phyloP scores from a whole-genome alignment of 2,888 invertebrate species.

The Hyposoter didymator region DNA sequence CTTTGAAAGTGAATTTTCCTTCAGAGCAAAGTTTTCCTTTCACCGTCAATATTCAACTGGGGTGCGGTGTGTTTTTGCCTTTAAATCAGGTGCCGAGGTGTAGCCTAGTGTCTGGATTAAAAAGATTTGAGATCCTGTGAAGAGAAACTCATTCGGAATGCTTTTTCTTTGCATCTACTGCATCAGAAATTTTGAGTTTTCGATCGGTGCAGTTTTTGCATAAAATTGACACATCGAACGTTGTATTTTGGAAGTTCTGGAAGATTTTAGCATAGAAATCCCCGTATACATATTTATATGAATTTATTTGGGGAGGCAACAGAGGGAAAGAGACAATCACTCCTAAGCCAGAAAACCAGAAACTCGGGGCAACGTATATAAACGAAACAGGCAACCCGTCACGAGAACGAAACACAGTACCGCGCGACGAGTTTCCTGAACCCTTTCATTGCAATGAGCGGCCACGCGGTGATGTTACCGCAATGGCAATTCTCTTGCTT shows the following conservation, averaged over 20 bases:
- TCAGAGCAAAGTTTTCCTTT: conserved; percentile 52
- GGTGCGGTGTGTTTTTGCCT: conserved; percentile 42
- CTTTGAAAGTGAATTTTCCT: conserved; percentile 69
- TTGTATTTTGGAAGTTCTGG: background rate
- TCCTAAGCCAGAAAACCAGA: background rate
- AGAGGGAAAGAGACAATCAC: conserved; percentile 1
- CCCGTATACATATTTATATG: background rate
- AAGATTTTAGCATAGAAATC: background rate
- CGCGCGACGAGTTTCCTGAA: conserved; percentile 33
- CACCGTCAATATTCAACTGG: conserved; percentile 60
- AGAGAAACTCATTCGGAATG: conserved; percentile 7
- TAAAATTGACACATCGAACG: background rate
- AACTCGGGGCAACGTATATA: background rate
- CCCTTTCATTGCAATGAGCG: conserved; percentile 39
- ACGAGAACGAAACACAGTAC: conserved; percentile 17
- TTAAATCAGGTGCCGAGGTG: conserved; percentile 30
- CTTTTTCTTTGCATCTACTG: background rate
- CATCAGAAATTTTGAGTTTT: no score
- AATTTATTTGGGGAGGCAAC: background rate
- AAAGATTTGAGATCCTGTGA: background rate
- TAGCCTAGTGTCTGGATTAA: background rate
- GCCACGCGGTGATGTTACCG: conserved; percentile 38
- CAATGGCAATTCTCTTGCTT: conserved; percentile 45
- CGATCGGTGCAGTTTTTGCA: no score
- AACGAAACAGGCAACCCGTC: conserved; percentile 12